A percentile compares a stretch with the other conserved stretches of the same genome.
Conservation (phyloP, 2,113 vertebrate species). For the Melanerpes formicivorus region DNA sequence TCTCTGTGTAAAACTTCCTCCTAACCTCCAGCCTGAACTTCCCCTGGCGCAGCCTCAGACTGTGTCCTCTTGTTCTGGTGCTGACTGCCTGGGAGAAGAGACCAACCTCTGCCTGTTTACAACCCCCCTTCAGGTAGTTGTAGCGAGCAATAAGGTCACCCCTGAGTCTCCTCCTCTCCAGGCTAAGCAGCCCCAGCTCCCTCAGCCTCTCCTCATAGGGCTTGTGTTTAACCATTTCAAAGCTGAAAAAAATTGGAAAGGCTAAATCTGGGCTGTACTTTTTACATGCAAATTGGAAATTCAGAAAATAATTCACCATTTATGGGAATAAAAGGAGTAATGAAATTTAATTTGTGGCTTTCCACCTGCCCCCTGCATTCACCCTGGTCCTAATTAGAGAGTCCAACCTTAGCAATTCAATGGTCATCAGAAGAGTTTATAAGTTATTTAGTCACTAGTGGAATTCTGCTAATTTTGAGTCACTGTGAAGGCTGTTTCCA, state of each 20-base stretch:
- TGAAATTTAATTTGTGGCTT: slow-evolving; percentile 22
- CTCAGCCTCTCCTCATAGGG: no score
- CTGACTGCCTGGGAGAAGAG: no score
- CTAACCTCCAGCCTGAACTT: no score
- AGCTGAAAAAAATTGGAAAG: background rate
- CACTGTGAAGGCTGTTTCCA: background rate
- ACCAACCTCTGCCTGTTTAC: no score
- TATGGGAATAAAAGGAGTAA: background rate
- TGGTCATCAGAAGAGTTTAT: background rate
- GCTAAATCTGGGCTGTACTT: background rate
- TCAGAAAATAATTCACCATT: background rate
- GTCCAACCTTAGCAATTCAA: background rate
- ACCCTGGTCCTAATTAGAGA: background rate
- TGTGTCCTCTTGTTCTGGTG: no score
- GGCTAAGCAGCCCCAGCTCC: no score
- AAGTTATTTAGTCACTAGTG: background rate
- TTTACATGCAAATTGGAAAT: background rate
- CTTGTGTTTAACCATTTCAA: background rate
- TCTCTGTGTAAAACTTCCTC: no score
- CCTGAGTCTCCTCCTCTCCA: no score
- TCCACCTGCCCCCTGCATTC: background rate
- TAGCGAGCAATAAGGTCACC: no score
- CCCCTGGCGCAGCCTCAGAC: no score
- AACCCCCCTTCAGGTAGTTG: no score
- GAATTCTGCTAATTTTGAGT: background rate